phyloP scores from a whole-genome alignment of 2,113 vertebrate species.

The Gadus macrocephalus region DNA sequence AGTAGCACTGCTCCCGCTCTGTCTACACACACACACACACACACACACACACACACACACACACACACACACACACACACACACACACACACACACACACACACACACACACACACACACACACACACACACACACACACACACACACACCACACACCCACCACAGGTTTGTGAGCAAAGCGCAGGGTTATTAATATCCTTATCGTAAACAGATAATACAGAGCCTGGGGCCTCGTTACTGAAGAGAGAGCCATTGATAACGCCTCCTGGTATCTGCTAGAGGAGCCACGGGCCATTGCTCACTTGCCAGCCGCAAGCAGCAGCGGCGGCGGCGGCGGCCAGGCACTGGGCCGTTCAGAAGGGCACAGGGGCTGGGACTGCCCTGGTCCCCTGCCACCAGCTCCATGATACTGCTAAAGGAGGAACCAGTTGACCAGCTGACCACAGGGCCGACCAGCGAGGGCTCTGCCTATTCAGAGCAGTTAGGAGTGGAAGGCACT shows the following conservation, averaged over 20 bases:
- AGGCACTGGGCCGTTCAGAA: not conserved
- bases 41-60: conserved; percentile 14
- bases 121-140: conserved; percentile 10
- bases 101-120: conserved; percentile 12
- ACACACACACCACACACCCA: conserved; percentile 16
- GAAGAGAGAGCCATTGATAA: conserved; percentile 56
- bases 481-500: no score
- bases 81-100: conserved; percentile 6
- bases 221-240: conserved; percentile 62
- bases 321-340: not conserved
- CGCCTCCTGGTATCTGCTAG: conserved; percentile 46
- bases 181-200: conserved; percentile 69
- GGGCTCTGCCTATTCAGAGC: no score
- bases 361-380: not conserved
- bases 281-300: conserved; percentile 56
- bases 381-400: no score
- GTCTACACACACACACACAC: conserved; percentile 4
- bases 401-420: no score
- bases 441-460: no score
- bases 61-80: not conserved
- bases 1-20: conserved; percentile 16
- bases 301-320: conserved; percentile 18
- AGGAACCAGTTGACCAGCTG: no score
- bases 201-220: conserved; percentile 72
- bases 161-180: conserved; percentile 56